Base-by-base conservation (phyloP, 2,888 invertebrate genomes). In the Tryphoninae sp. region DNA sequence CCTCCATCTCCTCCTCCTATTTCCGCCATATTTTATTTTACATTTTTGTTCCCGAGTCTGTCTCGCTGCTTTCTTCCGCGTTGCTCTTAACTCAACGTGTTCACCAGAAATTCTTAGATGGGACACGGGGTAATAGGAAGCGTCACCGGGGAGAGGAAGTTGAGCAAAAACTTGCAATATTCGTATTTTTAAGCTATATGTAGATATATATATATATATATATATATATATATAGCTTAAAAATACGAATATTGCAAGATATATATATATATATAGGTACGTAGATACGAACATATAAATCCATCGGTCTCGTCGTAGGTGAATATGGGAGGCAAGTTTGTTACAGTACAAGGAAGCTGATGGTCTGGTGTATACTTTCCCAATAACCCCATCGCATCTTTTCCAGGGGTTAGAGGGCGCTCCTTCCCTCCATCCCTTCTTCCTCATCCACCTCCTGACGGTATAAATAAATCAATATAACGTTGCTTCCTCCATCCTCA, bases 401-500 rank as follows among this genome's bases (percentile, higher is more conserved):
- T 73, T 23, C 74, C 16, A 49, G 40, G 74, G 58, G 69, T 59
- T 55, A 16, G 22, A 61, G 9, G 11, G 16, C 13, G 22, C 13
- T 59, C 51, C 26, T 9, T 11, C 61, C 11, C 51, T 13, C 13
- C 51, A 13, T 55, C 65, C 23, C 13, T 62, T 61, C 33, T 19
- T 40, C n/a, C 59, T 53, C 51, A 40, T 71, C 59, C 72, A 55
- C 53, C 68, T 78, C 84, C 86, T 84, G 86, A 86, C 85, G 86
- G 86, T 89, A 88, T 90, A 90, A 91, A 91, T 91, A 91, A 91
- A 91, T 91, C 91, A 91, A 91, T 91, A 91, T 89, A 89, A 53
- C 88, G 88, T 88, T 86, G 88, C 86, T 87, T 4, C 85, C 86
- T 83, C 80, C 71, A 55, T 58, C 79, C 65, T 84, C 81, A 81